Evolutionary conservation across 2,888 invertebrate species (phyloP).

Genomic region (Dermolepida albohirtum): DNA sequence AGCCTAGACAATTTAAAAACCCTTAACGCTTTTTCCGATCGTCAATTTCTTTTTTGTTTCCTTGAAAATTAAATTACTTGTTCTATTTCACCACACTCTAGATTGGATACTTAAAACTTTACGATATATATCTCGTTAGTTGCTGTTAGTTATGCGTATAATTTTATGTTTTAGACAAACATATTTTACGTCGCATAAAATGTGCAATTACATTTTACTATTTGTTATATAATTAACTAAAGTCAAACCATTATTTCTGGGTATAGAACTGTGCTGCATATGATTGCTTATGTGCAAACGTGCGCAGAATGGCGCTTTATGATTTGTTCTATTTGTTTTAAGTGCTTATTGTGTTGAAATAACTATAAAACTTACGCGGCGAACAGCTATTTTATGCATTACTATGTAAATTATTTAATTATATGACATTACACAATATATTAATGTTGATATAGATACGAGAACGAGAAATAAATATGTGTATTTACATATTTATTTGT

Average conservation of each 20-base stretch:
- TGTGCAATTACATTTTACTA: constrained; percentile 32
- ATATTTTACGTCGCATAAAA: constrained; percentile 29
- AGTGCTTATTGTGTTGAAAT: constrained; percentile 5
- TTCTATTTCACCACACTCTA: constrained; percentile 14
- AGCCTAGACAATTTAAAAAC: neutral
- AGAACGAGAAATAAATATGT: no score
- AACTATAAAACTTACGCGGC: constrained; percentile 2
- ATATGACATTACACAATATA: no score
- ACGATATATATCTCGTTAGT: constrained; percentile 26
- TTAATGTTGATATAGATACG: no score
- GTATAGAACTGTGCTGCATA: no score
- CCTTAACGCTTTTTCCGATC: neutral
- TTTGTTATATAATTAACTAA: constrained; percentile 35
- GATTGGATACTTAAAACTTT: constrained; percentile 34
- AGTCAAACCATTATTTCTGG: constrained; percentile 26
- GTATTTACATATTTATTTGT: no score
- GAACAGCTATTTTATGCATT: neutral
- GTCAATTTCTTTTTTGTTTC: constrained; percentile 2
- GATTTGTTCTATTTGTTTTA: neutral
- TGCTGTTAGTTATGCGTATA: constrained; percentile 6
- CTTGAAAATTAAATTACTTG: constrained; percentile 12
- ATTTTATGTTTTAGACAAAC: constrained; percentile 32
- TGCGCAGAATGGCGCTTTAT: neutral
- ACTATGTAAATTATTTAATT: constrained; percentile 2
- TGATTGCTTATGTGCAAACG: no score